These are phyloP conservation scores for Nemapogon koenigi DNA, from an alignment of 2,888 invertebrate genomes.

Conservation along the genomic window DNA sequence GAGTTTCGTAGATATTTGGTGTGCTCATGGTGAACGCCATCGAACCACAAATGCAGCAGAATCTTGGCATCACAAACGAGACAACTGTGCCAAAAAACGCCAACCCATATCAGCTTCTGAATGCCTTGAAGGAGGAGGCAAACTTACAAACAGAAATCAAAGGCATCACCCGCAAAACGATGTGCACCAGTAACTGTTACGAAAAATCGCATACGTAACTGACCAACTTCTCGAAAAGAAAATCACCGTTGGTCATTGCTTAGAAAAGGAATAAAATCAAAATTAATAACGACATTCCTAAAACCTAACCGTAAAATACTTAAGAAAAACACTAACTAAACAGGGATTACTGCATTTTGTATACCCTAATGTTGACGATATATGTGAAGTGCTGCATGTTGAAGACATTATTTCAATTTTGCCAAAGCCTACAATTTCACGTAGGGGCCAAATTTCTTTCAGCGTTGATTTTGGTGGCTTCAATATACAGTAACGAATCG, in stretches of 20 bases:
- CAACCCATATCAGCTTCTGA: conserved; percentile 26
- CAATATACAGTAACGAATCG: conserved; percentile 3
- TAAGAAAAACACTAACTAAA: conserved; percentile 5
- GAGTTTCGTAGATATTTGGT: conserved; percentile 10
- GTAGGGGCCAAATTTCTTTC: background rate
- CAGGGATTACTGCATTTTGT: conserved; percentile 5
- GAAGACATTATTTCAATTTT: conserved; percentile 3
- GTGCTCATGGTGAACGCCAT: conserved; percentile 12
- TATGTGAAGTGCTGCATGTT: conserved; percentile 1
- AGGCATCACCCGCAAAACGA: too few relatives aligned
- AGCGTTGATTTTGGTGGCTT: background rate
- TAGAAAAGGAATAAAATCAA: too few relatives aligned
- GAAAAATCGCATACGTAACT: too few relatives aligned
- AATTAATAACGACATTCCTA: conserved; percentile 5
- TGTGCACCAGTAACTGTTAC: too few relatives aligned
- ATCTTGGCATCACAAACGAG: too few relatives aligned
- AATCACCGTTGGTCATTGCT: too few relatives aligned
- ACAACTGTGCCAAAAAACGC: conserved; percentile 21
- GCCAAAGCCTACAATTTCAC: too few relatives aligned
- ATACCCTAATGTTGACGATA: conserved; percentile 2
- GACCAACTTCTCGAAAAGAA: too few relatives aligned
- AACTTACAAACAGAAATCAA: conserved; percentile 12
- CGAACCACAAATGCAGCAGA: conserved; percentile 14
- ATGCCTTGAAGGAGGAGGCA: conserved; percentile 13
- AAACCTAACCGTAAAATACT: conserved; percentile 2